These are phyloP conservation scores for Synanceia verrucosa DNA, from an alignment of 2,797 vertebrate species.

Conservation along the genomic window DNA sequence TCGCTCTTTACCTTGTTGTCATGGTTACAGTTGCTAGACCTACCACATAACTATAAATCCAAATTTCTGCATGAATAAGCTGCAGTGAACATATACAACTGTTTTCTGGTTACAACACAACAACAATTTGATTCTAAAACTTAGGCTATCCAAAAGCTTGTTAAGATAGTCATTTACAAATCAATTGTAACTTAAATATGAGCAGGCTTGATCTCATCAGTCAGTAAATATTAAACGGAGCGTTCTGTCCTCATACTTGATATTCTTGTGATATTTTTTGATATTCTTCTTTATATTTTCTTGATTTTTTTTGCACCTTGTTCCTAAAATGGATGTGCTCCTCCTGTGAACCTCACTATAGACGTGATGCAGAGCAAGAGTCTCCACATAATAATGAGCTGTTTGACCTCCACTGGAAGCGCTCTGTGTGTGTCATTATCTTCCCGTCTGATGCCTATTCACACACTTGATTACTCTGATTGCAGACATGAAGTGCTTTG, in stretches of 20 bases:
- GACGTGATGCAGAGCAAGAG: conserved; percentile 21
- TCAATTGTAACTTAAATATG: neutral
- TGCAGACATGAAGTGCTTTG: conserved; percentile 69
- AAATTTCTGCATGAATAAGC: neutral
- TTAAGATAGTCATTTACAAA: neutral
- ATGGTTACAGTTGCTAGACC: no score
- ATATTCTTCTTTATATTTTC: no score
- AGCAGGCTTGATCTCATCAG: neutral
- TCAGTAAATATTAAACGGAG: neutral
- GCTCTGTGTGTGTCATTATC: conserved; percentile 70
- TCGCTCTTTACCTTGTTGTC: no score
- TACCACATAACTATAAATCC: neutral
- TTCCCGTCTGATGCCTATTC: conserved; percentile 68
- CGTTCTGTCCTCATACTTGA: neutral
- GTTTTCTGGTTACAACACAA: neutral
- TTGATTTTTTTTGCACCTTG: neutral
- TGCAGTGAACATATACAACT: neutral
- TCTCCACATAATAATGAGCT: conserved; percentile 65
- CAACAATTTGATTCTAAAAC: neutral
- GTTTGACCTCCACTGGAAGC: conserved; percentile 72
- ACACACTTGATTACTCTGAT: conserved; percentile 73
- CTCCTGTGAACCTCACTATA: neutral
- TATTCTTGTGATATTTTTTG: no score
- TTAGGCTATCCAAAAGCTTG: neutral
- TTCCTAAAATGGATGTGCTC: conserved; percentile 1